A percentile compares a stretch with the other conserved stretches of the same genome.
phyloP scores from a whole-genome alignment of 2,113 vertebrate species.

The Cariama cristata region DNA sequence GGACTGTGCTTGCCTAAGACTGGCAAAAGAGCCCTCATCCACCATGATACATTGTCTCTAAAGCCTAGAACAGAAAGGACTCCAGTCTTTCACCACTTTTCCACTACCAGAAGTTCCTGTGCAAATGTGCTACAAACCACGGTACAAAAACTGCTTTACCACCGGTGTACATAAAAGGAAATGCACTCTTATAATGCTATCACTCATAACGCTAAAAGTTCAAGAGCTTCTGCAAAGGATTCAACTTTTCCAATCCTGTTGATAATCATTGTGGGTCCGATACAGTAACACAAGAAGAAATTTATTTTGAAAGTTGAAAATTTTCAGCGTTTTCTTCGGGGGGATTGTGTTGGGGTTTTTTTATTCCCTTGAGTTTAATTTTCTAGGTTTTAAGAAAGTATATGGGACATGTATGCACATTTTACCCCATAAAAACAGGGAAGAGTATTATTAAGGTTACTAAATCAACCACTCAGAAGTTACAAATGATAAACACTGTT shows the following conservation, averaged over 20 bases:
- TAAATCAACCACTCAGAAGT: not conserved
- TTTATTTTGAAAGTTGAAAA: not conserved
- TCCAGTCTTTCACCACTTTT: not conserved
- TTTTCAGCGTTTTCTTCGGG: not conserved
- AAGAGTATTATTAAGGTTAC: not conserved
- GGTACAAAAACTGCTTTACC: not conserved
- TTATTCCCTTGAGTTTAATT: not conserved
- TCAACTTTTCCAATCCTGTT: not conserved
- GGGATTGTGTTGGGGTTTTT: not conserved
- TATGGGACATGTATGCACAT: not conserved
- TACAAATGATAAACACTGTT: not conserved
- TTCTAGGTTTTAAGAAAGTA: not conserved
- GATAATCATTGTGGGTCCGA: not conserved
- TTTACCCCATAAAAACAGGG: not conserved
- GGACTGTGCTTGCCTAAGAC: not conserved
- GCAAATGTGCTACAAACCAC: not conserved
- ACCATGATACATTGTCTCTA: not conserved
- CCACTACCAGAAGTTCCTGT: not conserved
- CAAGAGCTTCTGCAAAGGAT: not conserved
- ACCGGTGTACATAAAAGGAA: not conserved
- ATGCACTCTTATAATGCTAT: no score
- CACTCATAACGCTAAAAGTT: not conserved
- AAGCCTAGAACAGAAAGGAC: not conserved
- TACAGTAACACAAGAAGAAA: not conserved
- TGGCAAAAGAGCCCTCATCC: not conserved